Conservation (phyloP, 53 echinoderm and acorn worm genomes). For the Echinometra lucunter region DNA sequence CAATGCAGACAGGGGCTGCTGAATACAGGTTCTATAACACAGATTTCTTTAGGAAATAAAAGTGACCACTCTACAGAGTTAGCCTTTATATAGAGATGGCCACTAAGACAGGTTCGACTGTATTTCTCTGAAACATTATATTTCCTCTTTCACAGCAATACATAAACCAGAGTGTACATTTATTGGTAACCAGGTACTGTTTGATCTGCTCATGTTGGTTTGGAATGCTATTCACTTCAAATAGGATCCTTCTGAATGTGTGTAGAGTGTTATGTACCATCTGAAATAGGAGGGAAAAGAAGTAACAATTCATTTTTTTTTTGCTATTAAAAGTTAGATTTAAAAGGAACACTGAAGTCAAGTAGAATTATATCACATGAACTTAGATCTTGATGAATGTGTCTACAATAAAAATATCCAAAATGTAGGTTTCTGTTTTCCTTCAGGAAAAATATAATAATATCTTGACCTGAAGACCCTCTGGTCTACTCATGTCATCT, state of each 20-base stretch:
- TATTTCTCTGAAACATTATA: too few relatives aligned
- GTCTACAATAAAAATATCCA: background rate
- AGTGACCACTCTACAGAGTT: too few relatives aligned
- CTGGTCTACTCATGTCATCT: background rate
- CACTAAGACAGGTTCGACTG: too few relatives aligned
- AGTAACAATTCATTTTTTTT: background rate
- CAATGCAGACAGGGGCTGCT: too few relatives aligned
- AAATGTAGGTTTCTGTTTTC: background rate
- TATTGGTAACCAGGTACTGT: conserved; percentile 74
- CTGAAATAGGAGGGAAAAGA: background rate
- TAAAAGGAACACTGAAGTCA: too few relatives aligned
- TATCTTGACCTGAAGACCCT: background rate
- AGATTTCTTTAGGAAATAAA: too few relatives aligned
- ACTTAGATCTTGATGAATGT: background rate
- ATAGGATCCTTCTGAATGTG: conserved; percentile 76
- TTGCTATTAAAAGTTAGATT: too few relatives aligned
- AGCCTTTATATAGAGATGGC: too few relatives aligned
- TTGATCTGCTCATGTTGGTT: conserved; percentile 94
- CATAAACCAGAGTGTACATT: too few relatives aligned
- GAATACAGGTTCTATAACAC: too few relatives aligned
- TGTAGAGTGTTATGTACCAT: conserved; percentile 80
- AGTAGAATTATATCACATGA: too few relatives aligned
- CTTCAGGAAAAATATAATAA: background rate
- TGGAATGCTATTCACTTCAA: conserved; percentile 88
- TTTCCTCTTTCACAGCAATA: too few relatives aligned